Evolutionary conservation across 2,797 vertebrate genomes (phyloP).

Genomic region (Schizothorax lantsangensis): DNA sequence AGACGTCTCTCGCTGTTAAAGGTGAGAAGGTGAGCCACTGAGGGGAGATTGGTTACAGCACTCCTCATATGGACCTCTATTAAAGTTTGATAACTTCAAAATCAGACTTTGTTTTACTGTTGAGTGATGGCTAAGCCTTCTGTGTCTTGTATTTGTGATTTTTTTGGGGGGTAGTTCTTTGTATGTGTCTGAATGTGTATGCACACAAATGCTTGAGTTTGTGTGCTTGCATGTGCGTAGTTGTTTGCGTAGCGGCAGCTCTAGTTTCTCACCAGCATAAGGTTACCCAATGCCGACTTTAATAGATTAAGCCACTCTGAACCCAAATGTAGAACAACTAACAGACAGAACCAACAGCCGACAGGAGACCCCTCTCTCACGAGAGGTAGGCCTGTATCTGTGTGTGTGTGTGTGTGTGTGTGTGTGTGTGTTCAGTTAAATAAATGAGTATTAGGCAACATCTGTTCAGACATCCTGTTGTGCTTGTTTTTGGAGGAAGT

Average conservation of each 20-base stretch:
- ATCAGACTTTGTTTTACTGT: neutral
- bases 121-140: neutral
- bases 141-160: neutral
- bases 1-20: constrained; percentile 4
- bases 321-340: constrained; percentile 64
- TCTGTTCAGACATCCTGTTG: constrained; percentile 12
- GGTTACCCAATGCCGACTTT: constrained; percentile 74
- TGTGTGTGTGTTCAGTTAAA: constrained; percentile 14
- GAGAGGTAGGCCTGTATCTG: constrained; percentile 49
- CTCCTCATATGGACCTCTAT: neutral
- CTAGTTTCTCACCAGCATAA: constrained; percentile 78
- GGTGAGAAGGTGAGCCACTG: constrained; percentile 17
- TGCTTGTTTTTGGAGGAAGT: neutral
- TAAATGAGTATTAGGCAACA: constrained; percentile 14
- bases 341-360: constrained; percentile 39
- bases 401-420: constrained; percentile 20
- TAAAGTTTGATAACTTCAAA: constrained; percentile 5
- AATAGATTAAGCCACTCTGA: constrained; percentile 71
- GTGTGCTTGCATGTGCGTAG: constrained; percentile 40
- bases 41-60: constrained; percentile 7
- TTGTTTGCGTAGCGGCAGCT: constrained; percentile 66
- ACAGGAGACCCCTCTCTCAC: constrained; percentile 47
- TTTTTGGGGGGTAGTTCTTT: neutral
- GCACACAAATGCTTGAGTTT: constrained; percentile 39
- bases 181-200: neutral